phyloP scores from a whole-genome alignment of 2,113 vertebrate genomes.

The Scolopax mira region DNA sequence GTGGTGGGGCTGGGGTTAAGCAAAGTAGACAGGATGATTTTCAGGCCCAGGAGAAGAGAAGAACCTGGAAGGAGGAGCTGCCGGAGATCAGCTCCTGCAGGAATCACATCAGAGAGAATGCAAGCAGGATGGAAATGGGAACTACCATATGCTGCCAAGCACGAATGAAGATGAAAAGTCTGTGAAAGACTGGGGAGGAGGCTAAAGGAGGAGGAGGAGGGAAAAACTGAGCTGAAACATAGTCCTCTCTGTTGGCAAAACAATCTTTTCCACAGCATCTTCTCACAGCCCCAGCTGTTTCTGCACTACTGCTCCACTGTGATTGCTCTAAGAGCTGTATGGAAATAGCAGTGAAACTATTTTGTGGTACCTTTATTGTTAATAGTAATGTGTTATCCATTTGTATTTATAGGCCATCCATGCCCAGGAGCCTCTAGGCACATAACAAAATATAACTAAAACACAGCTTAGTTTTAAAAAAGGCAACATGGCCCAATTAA shows the following conservation, averaged over 20 bases:
- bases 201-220: not conserved
- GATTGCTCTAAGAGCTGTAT: not conserved
- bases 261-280: not conserved
- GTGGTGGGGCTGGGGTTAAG: not conserved
- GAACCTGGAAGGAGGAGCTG: not conserved
- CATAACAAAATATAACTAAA: conserved; percentile 67
- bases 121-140: not conserved
- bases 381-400: conserved; percentile 28
- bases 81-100: not conserved
- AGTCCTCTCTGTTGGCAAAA: not conserved
- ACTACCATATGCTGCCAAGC: not conserved
- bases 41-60: not conserved
- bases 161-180: conserved; percentile 7
- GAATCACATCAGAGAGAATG: conserved; percentile 22
- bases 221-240: not conserved
- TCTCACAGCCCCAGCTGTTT: not conserved
- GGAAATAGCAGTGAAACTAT: not conserved
- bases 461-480: conserved; percentile 63
- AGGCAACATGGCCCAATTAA: conserved; percentile 71
- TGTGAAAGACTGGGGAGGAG: not conserved
- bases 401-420: conserved; percentile 62
- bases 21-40: not conserved
- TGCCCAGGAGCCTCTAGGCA: conserved; percentile 51
- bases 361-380: conserved; percentile 10
- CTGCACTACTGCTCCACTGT: not conserved